Evolutionary conservation across 2,888 invertebrate genomes (phyloP).

Genomic region (Chesias legatella): DNA sequence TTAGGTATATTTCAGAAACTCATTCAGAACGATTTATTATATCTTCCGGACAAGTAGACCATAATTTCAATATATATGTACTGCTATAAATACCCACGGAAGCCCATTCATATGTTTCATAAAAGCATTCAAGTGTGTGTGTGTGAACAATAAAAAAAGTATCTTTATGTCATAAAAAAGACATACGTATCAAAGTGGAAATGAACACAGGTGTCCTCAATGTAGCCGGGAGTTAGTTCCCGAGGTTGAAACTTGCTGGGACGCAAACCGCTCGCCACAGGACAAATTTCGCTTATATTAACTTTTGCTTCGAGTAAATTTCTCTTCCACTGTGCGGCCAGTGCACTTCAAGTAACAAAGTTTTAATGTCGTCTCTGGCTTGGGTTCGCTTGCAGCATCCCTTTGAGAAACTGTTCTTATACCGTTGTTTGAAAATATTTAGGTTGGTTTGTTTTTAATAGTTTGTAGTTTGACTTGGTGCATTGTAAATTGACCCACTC

Average conservation of each 20-base stretch:
- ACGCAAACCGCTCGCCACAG: constrained; percentile 60
- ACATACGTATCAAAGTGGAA: constrained; percentile 35
- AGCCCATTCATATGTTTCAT: no score
- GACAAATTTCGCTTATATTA: constrained; percentile 77
- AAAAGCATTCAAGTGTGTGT: no score
- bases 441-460: constrained; percentile 17
- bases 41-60: no score
- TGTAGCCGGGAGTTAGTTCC: constrained; percentile 46
- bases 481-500: constrained; percentile 3
- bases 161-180: constrained; percentile 18
- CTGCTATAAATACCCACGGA: no score
- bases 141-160: constrained; percentile 2
- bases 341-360: constrained; percentile 72
- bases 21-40: no score
- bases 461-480: constrained; percentile 7
- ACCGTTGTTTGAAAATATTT: constrained; percentile 29
- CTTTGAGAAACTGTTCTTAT: constrained; percentile 26
- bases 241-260: constrained; percentile 51
- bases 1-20: no score
- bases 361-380: constrained; percentile 66
- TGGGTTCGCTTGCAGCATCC: constrained; percentile 35
- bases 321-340: constrained; percentile 65
- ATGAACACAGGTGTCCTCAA: constrained; percentile 47
- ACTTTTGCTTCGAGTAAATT: constrained; percentile 74
- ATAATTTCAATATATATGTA: no score